phyloP scores from a whole-genome alignment of 2,888 invertebrate genomes.

The Ernsta delagoae region DNA sequence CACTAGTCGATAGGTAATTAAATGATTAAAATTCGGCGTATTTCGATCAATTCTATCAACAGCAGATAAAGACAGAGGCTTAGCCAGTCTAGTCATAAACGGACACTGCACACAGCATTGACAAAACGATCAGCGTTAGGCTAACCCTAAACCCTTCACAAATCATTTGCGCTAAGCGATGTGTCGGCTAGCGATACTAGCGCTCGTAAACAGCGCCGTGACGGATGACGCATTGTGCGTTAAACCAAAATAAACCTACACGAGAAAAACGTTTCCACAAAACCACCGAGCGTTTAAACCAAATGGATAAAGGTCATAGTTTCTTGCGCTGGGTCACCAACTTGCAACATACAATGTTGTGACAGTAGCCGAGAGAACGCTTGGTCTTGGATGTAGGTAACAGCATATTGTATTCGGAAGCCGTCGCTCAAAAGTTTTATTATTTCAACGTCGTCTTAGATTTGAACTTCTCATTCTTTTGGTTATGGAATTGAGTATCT shows the following conservation, averaged over 20 bases:
- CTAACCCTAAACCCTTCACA: slow-evolving; percentile 52
- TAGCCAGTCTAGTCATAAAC: slow-evolving; percentile 14
- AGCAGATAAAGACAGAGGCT: neutral
- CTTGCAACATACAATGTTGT: slow-evolving; percentile 65
- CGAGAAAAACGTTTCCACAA: neutral
- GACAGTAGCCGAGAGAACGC: slow-evolving; percentile 77
- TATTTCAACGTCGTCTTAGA: slow-evolving; percentile 40
- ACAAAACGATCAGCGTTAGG: slow-evolving; percentile 16
- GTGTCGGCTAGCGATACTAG: slow-evolving; percentile 75
- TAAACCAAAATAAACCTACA: slow-evolving; percentile 46
- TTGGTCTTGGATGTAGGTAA: slow-evolving; percentile 60
- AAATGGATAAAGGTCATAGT: neutral
- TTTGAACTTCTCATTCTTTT: slow-evolving; percentile 62
- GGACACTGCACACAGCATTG: slow-evolving; percentile 8
- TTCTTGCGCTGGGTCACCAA: neutral
- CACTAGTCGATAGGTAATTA: too few species aligned
- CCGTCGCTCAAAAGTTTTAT: slow-evolving; percentile 42
- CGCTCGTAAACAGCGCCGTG: slow-evolving; percentile 72
- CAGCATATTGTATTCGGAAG: slow-evolving; percentile 77
- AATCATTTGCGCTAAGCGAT: too few species aligned
- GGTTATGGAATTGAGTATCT: slow-evolving; percentile 24
- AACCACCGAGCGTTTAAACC: neutral
- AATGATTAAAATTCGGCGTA: too few species aligned
- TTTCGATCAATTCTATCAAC: neutral
- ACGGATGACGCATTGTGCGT: slow-evolving; percentile 77